Percentiles rank a stretch among this genome's conserved stretches.
Conservation (phyloP, 2,888 invertebrate species). For the Apomyelois bistriatella region DNA sequence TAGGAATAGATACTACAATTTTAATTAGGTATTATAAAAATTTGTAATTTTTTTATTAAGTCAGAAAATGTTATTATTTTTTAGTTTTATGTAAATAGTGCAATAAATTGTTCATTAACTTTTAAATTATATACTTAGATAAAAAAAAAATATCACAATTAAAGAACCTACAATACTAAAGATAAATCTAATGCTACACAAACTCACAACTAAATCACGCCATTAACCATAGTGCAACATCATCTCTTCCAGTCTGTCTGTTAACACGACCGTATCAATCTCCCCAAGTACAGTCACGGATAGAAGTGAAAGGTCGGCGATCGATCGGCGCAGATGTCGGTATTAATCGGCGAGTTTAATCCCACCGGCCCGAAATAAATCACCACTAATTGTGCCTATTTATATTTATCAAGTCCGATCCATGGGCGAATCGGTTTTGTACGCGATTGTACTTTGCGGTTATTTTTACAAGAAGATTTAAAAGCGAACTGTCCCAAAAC, state of each 20-base stretch:
- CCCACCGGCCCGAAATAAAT: constrained; percentile 48
- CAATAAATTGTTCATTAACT: no score
- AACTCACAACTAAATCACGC: not conserved
- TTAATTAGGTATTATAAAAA: no score
- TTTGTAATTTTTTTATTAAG: no score
- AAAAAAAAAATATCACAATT: no score
- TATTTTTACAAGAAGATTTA: not conserved
- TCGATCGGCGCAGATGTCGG: constrained; percentile 48
- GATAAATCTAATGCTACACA: no score
- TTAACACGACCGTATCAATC: constrained; percentile 8
- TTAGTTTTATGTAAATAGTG: no score
- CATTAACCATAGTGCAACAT: not conserved
- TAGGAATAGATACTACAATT: no score
- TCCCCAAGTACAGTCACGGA: constrained; percentile 58
- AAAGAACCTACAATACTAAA: no score
- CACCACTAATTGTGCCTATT: constrained; percentile 69
- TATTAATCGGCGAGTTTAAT: constrained; percentile 17
- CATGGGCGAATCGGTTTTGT: constrained; percentile 39
- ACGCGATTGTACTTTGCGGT: constrained; percentile 17
- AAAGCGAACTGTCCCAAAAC: not conserved
- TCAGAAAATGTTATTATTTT: no score
- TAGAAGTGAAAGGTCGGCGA: constrained; percentile 68
- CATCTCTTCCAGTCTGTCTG: constrained; percentile 7
- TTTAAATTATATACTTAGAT: no score
- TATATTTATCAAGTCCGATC: constrained; percentile 66